Base-by-base conservation (phyloP, 2,888 invertebrate genomes). In the Gastracanthus pulcherrimus region DNA sequence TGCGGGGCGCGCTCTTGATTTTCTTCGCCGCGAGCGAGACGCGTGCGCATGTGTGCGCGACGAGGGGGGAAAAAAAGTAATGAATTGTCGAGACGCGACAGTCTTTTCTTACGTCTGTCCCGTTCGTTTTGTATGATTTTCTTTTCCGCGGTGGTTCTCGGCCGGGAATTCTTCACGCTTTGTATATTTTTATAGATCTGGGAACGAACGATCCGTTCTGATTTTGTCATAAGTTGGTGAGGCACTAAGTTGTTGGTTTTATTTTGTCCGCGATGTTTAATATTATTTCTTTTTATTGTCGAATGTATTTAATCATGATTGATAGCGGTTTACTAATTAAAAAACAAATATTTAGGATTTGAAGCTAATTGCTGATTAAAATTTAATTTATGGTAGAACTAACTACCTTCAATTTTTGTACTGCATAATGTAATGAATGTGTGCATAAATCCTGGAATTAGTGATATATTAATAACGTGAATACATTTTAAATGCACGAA, bases 51-150 rank as follows among this genome's bases (percentile, higher is more conserved):
- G 67, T n/a, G 36, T 45, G 74, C n/a, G n/a, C n/a, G n/a, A n/a
- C 48, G 72, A 19, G 19, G 29, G 31, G 41, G 74, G 80, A 71
- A 55, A 81, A 58, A 66, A 58, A 36, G 55, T 77, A 77, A 77
- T 74, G 67, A 81, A 81, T 76, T n/a, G 80, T 67, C 67, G 45
- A 23, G 71, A 36, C 41, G 69, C 69, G 34, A 51, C 58, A 58
- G 51, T 81, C 71, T 74, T 82, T 81, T 81, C 83, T 82, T 82
- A 78, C 71, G 60, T 80, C 80, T 79, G 16, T 83, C 77, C 79
- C 72, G 51, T 81, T 55, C 70, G 41, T 75, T 81, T 74, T 58
- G 51, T 67, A 62, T 29, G 70, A 64, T 41, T 75, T 74, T 51
- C 29, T 16, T 77, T 13, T 16, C 19, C 6, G 16, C 11, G 6